phyloP scores from a whole-genome alignment of 2,888 invertebrate species.

The Alviniconcha strummeri region DNA sequence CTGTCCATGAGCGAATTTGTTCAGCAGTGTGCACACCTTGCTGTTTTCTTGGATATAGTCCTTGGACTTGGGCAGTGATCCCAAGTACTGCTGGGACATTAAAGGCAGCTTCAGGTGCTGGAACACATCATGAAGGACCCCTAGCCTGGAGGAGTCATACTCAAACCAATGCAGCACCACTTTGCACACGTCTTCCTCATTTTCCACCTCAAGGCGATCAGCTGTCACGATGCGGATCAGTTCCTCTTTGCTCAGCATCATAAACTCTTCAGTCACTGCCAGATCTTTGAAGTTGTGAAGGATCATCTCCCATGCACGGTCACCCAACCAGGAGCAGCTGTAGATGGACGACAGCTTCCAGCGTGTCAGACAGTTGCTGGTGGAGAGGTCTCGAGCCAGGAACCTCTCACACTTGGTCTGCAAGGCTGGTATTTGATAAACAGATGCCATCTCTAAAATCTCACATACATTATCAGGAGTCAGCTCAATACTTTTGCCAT shows the following conservation, averaged over 20 bases:
- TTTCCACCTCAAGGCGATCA: slow-evolving; percentile 74
- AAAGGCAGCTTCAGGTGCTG: slow-evolving; percentile 74
- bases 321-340: slow-evolving; percentile 74
- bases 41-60: slow-evolving; percentile 33
- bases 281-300: slow-evolving; percentile 64
- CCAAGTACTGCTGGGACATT: slow-evolving; percentile 38
- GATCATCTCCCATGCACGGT: slow-evolving; percentile 73
- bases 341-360: slow-evolving; percentile 76
- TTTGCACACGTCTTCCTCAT: slow-evolving; percentile 76
- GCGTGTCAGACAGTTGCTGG: slow-evolving; percentile 78
- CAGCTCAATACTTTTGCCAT: slow-evolving; percentile 83
- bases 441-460: slow-evolving; percentile 87
- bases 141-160: slow-evolving; percentile 69
- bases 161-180: slow-evolving; percentile 75
- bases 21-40: slow-evolving; percentile 28
- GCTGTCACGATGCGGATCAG: slow-evolving; percentile 75
- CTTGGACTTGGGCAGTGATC: slow-evolving; percentile 23
- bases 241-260: slow-evolving; percentile 72
- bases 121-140: slow-evolving; percentile 75
- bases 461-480: slow-evolving; percentile 85
- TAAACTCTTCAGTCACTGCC: slow-evolving; percentile 67
- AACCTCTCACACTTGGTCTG: slow-evolving; percentile 87
- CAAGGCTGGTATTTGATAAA: slow-evolving; percentile 87
- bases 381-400: slow-evolving; percentile 81
- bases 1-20: slow-evolving; percentile 19